Evolutionary conservation across 2,888 invertebrate species (phyloP).

Genomic region (Sphaerophoria rueppellii): DNA sequence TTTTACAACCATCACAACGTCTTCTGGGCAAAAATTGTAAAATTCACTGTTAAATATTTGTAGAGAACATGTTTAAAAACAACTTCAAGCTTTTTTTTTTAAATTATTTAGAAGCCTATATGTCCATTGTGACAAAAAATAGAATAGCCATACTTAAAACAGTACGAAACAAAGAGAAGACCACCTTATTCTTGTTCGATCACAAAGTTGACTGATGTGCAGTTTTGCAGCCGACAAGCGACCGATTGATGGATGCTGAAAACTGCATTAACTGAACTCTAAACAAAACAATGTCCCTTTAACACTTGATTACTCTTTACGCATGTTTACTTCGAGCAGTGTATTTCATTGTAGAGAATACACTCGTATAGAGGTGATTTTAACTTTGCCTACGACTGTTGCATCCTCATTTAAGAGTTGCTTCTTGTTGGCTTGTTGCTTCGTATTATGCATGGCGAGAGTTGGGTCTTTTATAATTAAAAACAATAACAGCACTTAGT

Average conservation of each 20-base stretch:
- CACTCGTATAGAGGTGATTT: neutral
- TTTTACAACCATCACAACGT: no score
- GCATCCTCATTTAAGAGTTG: neutral
- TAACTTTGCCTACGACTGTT: neutral
- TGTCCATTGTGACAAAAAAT: neutral
- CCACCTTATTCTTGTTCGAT: neutral
- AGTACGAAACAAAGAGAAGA: neutral
- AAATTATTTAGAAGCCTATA: neutral
- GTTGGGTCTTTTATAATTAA: no score
- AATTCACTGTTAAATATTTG: no score
- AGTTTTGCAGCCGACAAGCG: neutral
- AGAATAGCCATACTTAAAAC: neutral
- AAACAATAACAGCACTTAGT: no score
- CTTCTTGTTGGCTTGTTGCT: no score
- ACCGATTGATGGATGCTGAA: conserved; percentile 20
- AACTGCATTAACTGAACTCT: neutral
- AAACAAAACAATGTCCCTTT: neutral
- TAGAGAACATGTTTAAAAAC: no score
- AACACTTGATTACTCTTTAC: conserved; percentile 23
- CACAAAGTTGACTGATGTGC: neutral
- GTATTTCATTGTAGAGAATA: neutral
- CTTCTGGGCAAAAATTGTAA: no score
- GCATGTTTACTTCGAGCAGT: conserved; percentile 28
- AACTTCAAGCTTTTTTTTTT: neutral
- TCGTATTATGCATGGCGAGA: no score